Evolutionary conservation across 2,113 vertebrate species (phyloP), one percentile per base, ranked within the genome.

Genomic region (Cromileptes altivelis): DNA sequence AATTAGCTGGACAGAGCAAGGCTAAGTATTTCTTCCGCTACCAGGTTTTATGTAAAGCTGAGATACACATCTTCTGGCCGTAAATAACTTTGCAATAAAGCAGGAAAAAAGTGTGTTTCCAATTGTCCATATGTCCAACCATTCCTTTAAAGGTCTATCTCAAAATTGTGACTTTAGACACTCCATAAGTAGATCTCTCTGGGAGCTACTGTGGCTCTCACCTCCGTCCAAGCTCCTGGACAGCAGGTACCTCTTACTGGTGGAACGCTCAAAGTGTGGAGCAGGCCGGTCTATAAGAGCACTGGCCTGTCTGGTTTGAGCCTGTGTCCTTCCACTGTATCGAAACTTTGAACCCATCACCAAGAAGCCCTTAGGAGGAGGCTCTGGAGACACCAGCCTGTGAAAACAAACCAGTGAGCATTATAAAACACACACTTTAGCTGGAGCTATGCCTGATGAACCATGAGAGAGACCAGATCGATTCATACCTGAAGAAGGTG

Each of bases 341-440:
- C 98, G 96, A 80, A 99, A 99, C 95, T 99, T 99, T 84, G 98
- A 99, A 81, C 98, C 98, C 98, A 99, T 99, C 82, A 99, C 98
- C 86, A 99, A 92, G 93, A 99, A 99, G 27, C 98, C 98, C 87
- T 99, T 99, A 0, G 98, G 98, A 18, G 98, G 98, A 1, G 98
- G 98, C 85, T 99, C 98, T 0, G 98, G 98, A 67, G 97, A 99
- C 56, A 99, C 98, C 85, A 99, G 92, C 89, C 98, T 99, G 72
- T 71, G 49, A 47, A 74, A 18, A 60, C 17, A 80, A 40, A 50
- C 14, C 15, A 17, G 15, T 50, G 49, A 17, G 17, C 42, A 45
- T 12, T 45, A 8, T 45, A 12, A 45, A 11, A 3, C 42, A 10
- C 42, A 45, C 42, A 45, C 42, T 50, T 8, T 12, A 15, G 13